Percentiles rank a stretch among this genome's conserved stretches.
phyloP scores from a whole-genome alignment of 2,113 vertebrate genomes.

The Scomber japonicus region DNA sequence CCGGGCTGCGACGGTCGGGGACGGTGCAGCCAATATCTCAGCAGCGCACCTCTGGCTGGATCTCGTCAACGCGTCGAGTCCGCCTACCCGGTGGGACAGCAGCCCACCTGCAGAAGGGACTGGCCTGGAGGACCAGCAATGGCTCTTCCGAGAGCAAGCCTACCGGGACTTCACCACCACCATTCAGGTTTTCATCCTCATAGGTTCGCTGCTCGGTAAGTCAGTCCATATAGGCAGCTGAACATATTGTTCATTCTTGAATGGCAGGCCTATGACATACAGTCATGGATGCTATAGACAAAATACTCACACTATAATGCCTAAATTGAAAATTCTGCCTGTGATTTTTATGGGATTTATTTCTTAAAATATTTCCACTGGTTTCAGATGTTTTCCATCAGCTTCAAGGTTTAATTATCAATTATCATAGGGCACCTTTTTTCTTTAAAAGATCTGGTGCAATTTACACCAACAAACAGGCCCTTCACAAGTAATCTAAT shows the following conservation, averaged over 20 bases:
- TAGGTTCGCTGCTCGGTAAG: slow-evolving; percentile 94
- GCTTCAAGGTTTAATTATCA: neutral
- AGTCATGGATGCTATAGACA: too few species aligned
- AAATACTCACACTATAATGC: too few species aligned
- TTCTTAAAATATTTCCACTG: too few species aligned
- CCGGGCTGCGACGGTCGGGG: slow-evolving; percentile 81
- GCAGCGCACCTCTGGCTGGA: slow-evolving; percentile 75
- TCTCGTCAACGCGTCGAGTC: slow-evolving; percentile 81
- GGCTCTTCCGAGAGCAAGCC: slow-evolving; percentile 82
- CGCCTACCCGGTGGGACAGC: slow-evolving; percentile 76
- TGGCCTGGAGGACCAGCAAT: slow-evolving; percentile 55
- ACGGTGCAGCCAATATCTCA: slow-evolving; percentile 75
- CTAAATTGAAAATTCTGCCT: too few species aligned
- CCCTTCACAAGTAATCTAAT: neutral
- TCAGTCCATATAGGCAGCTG: neutral
- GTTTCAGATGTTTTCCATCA: neutral
- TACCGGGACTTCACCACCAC: slow-evolving; percentile 93
- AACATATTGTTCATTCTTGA: neutral
- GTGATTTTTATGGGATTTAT: too few species aligned
- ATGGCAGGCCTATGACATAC: neutral
- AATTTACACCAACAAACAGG: neutral
- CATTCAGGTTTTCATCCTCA: slow-evolving; percentile 91
- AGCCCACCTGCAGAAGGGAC: slow-evolving; percentile 70
- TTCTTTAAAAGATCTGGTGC: neutral
- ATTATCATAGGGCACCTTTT: neutral